Evolutionary conservation across 1,140 invertebrate species (phyloP), one percentile per base, ranked within the genome.

Genomic region (Arion vulgaris): DNA sequence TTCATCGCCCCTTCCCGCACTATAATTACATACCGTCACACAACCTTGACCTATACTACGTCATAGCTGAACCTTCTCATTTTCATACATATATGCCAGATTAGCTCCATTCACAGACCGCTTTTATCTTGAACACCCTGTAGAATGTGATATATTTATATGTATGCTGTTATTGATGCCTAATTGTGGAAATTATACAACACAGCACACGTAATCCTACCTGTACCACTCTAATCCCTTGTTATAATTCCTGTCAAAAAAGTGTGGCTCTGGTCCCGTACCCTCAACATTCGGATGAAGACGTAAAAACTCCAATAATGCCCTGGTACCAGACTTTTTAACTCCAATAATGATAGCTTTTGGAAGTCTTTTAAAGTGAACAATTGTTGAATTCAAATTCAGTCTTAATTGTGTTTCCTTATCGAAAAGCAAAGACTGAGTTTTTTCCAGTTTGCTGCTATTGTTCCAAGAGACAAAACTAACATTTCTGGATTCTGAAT

Each of bases 171-270:
- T n/a, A n/a, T n/a, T n/a, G n/a, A n/a, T n/a, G n/a, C n/a, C n/a
- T n/a, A n/a, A n/a, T n/a, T n/a, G n/a, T n/a, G n/a, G n/a, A n/a
- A n/a, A n/a, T n/a, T n/a, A n/a, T n/a, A n/a, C n/a, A 28, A 76
- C 41, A 76, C 19, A 76, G 45, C 51, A 49, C 51, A 23, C n/a
- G 19, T 53, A 41, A 36, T 32, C 69, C 83, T 86, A 91, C 89
- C 93, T 91, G 89, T 94, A 94, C 93, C 93, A 94, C 11, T 93
- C 91, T n/a, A 94, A 87, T 45, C 93, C 93, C 28, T 90, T 85
- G 11, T 88, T 66, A 83, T 93, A 94, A 84, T 93, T 84, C 83
- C 89, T 89, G 77, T 93, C 93, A 85, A 93, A 93, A 88, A 93
- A 93, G 77, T 93, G 93, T 17, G 92, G 86, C 66, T 91, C 92